Evolutionary conservation across 2,113 vertebrate species (phyloP), one percentile per base, ranked within the genome.

Genomic region (Hydrolagus affinis): DNA sequence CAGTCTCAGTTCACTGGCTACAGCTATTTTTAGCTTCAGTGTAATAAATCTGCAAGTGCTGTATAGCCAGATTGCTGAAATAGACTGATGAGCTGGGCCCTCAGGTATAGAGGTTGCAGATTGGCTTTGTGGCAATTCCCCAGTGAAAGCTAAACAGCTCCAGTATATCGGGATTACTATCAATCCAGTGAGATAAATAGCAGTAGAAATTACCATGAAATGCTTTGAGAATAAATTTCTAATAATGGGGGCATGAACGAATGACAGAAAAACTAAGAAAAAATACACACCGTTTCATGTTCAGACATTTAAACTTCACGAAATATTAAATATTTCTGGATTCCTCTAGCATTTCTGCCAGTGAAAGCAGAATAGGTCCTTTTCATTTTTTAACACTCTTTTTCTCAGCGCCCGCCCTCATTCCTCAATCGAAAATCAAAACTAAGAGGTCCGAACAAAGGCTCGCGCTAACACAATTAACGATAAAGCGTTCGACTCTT

Each of bases 21-120:
- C 59, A 87, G 87, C 87, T 88, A 64, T 88, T 90, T 89, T 88
- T 85, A 87, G 88, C 87, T 17, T 32, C 66, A 85, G 30, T 69
- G 85, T 0, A 69, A 76, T 62, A 32, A 85, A 80, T 87, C 30
- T 12, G 28, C 85, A 74, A 87, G 86, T 17, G 76, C 23, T 85
- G 74, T 83, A 19, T 83, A 11, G 76, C 64, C 86, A 88, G 86
- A 85, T 86, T 85, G 74, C 80, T 86, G 87, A 89, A 86, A 85
- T 17, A n/a, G 72, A 83, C 69, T 90, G 88, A 86, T 87, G 70
- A 88, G 87, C 17, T 30, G 85, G 89, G 86, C 64, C 44, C 86
- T 85, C 75, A 85, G 4, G 1, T 77, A 88, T 74, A 23, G 17
- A 62, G 25, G 76, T 44, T 85, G 66, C 85, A 72, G 23, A 87